These are phyloP conservation scores for Lissocephala sabroskyi DNA, from an alignment of 2,888 invertebrate genomes.

Conservation along the genomic window DNA sequence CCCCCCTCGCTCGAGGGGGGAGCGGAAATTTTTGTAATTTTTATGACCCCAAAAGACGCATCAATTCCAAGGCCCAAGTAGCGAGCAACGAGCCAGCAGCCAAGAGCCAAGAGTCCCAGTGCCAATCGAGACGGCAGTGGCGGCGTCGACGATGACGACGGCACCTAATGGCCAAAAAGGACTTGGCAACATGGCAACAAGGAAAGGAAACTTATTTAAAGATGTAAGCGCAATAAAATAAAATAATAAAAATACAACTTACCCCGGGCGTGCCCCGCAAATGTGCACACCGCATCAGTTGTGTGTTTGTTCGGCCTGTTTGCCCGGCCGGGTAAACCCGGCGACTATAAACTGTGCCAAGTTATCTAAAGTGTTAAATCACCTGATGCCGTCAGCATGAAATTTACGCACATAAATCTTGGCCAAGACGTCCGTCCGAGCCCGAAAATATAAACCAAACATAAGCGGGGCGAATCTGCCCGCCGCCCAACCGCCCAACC, in stretches of 20 bases:
- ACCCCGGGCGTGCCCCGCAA: slow-evolving; percentile 11
- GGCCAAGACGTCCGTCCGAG: slow-evolving; percentile 24
- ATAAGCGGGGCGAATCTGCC: slow-evolving; percentile 39
- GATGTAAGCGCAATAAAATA: slow-evolving; percentile 55
- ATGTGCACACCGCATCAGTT: slow-evolving; percentile 1
- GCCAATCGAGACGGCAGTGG: background rate
- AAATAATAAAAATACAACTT: slow-evolving; percentile 64
- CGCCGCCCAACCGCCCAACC: background rate
- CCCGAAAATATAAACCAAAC: slow-evolving; percentile 58
- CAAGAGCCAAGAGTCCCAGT: background rate
- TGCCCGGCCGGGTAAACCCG: background rate
- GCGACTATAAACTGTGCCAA: slow-evolving; percentile 59
- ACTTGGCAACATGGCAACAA: slow-evolving; percentile 28
- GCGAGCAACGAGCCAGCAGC: slow-evolving; percentile 5
- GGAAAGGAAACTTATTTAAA: slow-evolving; percentile 46
- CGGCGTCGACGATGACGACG: too few relatives aligned
- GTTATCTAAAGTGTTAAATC: slow-evolving; percentile 71
- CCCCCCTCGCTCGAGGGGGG: background rate
- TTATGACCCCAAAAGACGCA: slow-evolving; percentile 66
- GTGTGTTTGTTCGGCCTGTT: slow-evolving; percentile 11
- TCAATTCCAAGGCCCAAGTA: slow-evolving; percentile 49
- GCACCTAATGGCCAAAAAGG: slow-evolving; percentile 3
- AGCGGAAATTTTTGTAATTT: slow-evolving; percentile 53
- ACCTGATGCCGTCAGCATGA: slow-evolving; percentile 71
- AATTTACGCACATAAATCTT: slow-evolving; percentile 67